A percentile compares a stretch with the other conserved stretches of the same genome.
Conservation (phyloP, 2,797 vertebrate genomes). For the Microhierax caerulescens region DNA sequence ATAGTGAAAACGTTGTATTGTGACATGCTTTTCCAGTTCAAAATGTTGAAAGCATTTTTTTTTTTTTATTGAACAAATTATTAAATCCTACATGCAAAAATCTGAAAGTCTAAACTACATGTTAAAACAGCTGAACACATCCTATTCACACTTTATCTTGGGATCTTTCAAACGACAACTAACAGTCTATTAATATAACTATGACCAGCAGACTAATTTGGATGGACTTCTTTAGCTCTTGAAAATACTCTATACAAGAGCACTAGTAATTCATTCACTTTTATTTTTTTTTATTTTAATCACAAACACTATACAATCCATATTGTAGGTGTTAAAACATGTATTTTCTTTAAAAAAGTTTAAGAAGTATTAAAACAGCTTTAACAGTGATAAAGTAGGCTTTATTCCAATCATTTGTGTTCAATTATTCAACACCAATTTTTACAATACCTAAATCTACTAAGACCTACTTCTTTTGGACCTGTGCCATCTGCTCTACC, state of each 20-base stretch:
- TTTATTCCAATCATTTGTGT: slow-evolving; percentile 72
- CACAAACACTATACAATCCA: slow-evolving; percentile 76
- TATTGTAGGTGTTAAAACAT: slow-evolving; percentile 76
- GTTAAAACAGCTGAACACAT: slow-evolving; percentile 84
- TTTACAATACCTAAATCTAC: slow-evolving; percentile 75
- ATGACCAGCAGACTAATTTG: slow-evolving; percentile 78
- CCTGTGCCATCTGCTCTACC: slow-evolving; percentile 63
- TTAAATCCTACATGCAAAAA: slow-evolving; percentile 88
- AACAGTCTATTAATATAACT: slow-evolving; percentile 79
- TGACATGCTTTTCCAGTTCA: slow-evolving; percentile 80
- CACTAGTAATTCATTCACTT: slow-evolving; percentile 70
- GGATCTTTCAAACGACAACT: slow-evolving; percentile 80
- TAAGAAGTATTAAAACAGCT: slow-evolving; percentile 77
- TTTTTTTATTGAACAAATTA: slow-evolving; percentile 79
- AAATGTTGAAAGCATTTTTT: slow-evolving; percentile 76
- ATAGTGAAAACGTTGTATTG: slow-evolving; percentile 79
- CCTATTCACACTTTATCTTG: slow-evolving; percentile 84
- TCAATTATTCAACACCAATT: slow-evolving; percentile 67
- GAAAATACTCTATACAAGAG: slow-evolving; percentile 72
- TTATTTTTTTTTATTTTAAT: slow-evolving; percentile 66
- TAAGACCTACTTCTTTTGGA: slow-evolving; percentile 68
- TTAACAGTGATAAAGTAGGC: slow-evolving; percentile 73
- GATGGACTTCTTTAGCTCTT: slow-evolving; percentile 73
- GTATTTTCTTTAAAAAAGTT: slow-evolving; percentile 77
- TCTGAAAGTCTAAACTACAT: slow-evolving; percentile 80